Percentiles rank a stretch among this genome's conserved stretches.
Conservation (phyloP, 2,797 vertebrate genomes). For the Syngnathus rostellatus region DNA sequence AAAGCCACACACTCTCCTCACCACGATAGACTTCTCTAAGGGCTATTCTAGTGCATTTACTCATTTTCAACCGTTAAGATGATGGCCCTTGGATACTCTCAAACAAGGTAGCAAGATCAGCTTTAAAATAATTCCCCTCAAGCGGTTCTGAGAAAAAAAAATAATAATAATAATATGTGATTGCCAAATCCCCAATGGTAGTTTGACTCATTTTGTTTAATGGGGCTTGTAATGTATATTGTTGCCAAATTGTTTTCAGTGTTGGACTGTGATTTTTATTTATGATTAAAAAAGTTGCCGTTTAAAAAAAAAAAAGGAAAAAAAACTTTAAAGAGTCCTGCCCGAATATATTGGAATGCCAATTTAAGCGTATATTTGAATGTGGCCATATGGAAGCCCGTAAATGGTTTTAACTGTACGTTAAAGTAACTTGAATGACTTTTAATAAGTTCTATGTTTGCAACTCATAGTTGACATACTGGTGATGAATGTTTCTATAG, state of each 20-base stretch:
- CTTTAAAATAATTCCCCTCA: slow-evolving; percentile 57
- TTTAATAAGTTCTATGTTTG: slow-evolving; percentile 96
- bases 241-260: slow-evolving; percentile 67
- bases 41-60: slow-evolving; percentile 73
- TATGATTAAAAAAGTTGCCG: slow-evolving; percentile 67
- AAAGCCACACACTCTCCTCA: slow-evolving; percentile 1
- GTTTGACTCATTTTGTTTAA: slow-evolving; percentile 54
- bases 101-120: slow-evolving; percentile 65
- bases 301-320: slow-evolving; percentile 38
- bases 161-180: slow-evolving; percentile 52
- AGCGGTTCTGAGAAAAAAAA: slow-evolving; percentile 10
- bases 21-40: slow-evolving; percentile 56
- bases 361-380: slow-evolving; percentile 81
- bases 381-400: slow-evolving; percentile 87
- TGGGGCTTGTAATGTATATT: slow-evolving; percentile 66
- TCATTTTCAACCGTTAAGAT: slow-evolving; percentile 37
- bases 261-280: slow-evolving; percentile 63
- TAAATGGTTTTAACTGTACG: slow-evolving; percentile 77
- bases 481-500: slow-evolving; percentile 99
- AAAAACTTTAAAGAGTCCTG: slow-evolving; percentile 58
- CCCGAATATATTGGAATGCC: slow-evolving; percentile 74
- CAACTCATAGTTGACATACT: slow-evolving; percentile 86
- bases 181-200: slow-evolving; percentile 71
- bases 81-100: slow-evolving; percentile 59
- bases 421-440: slow-evolving; percentile 97